Evolutionary conservation across 2,113 vertebrate genomes (phyloP).

Genomic region (Echinops telfairi): DNA sequence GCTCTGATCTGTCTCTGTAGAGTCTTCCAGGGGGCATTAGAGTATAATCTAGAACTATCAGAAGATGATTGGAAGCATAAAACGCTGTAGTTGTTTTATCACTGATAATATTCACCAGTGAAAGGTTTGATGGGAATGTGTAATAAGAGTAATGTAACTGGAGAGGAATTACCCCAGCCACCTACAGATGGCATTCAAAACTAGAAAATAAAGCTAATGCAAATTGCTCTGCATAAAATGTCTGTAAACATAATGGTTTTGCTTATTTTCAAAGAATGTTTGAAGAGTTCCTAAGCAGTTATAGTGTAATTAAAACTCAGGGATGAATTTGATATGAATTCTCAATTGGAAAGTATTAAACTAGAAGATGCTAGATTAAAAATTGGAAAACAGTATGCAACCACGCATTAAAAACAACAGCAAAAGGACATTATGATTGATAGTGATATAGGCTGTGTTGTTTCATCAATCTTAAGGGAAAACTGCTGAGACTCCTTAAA

Average conservation of each 20-base stretch:
- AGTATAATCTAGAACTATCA: not conserved
- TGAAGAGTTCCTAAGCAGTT: not conserved
- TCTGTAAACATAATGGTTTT: not conserved
- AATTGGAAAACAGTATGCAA: not conserved
- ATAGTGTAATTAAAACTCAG: slow-evolving; percentile 27
- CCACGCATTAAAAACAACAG: not conserved
- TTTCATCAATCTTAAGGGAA: not conserved
- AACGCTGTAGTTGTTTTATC: not conserved
- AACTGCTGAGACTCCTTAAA: not conserved
- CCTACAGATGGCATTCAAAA: not conserved
- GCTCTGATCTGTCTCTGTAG: not conserved
- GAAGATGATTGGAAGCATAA: not conserved
- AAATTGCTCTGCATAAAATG: not conserved
- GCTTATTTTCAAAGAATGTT: not conserved
- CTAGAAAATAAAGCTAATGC: not conserved
- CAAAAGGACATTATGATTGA: not conserved
- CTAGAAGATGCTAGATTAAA: not conserved
- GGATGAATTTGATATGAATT: not conserved
- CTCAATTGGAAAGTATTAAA: not conserved
- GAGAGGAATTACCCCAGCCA: not conserved
- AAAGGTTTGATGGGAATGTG: not conserved
- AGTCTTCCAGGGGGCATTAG: not conserved
- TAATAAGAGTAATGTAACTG: not conserved
- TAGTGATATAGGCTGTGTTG: slow-evolving; percentile 3
- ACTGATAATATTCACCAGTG: slow-evolving; percentile 7